Evolutionary conservation across 1,140 invertebrate genomes (phyloP).

Genomic region (Propsilocerus akamusi): DNA sequence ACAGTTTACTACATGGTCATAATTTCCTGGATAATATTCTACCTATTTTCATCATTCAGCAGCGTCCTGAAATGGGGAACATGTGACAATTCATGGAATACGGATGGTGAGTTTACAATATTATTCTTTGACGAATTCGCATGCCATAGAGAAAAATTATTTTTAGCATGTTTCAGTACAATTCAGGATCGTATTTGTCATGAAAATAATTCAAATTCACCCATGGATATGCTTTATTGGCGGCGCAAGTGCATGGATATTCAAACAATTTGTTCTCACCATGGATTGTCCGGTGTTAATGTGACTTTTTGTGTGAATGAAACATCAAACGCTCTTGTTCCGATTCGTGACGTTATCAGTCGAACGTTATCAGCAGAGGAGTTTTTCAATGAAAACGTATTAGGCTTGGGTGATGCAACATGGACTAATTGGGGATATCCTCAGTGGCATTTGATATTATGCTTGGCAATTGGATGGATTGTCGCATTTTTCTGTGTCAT

Average conservation of each 20-base stretch:
- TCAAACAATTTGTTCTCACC: conserved; percentile 24
- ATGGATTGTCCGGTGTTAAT: conserved; percentile 21
- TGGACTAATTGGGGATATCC: conserved; percentile 45
- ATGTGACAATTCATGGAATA: conserved; percentile 52
- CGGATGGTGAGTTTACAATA: conserved; percentile 25
- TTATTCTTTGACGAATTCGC: no score
- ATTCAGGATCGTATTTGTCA: conserved; percentile 26
- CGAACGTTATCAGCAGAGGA: conserved; percentile 31
- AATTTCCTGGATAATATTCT: conserved; percentile 59
- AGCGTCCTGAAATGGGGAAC: conserved; percentile 47
- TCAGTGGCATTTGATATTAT: conserved; percentile 51
- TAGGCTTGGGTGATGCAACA: conserved; percentile 34
- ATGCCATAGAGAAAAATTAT: not conserved
- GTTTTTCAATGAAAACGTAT: conserved; percentile 42
- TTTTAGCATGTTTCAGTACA: conserved; percentile 32
- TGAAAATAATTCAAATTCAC: conserved; percentile 17
- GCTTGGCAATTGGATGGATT: conserved; percentile 49
- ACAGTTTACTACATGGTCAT: conserved; percentile 74
- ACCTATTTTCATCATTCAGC: conserved; percentile 49
- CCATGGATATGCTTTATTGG: conserved; percentile 25
- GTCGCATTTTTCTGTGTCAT: conserved; percentile 54
- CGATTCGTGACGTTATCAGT: conserved; percentile 24
- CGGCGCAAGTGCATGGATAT: conserved; percentile 27
- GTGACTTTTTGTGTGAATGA: conserved; percentile 23
- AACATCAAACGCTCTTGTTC: conserved; percentile 9